Conservation (phyloP, 2,888 invertebrate genomes). For the Melikaiella ostensackeni region DNA sequence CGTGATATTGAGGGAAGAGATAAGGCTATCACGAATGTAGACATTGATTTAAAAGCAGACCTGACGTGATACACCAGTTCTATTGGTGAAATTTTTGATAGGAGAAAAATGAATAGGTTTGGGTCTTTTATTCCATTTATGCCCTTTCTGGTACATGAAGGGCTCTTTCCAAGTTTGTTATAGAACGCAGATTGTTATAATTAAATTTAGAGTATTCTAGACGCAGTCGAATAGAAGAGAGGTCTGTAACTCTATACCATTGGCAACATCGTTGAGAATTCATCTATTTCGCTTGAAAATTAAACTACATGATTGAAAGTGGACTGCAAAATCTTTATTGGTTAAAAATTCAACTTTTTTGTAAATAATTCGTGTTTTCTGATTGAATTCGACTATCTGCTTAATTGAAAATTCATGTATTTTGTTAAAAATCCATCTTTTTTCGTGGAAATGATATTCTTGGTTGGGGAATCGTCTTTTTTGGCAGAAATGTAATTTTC, state of each 20-base stretch:
- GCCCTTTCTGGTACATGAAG: neutral
- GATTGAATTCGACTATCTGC: too few species aligned
- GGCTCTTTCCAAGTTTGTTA: neutral
- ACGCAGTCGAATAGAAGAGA: conserved; percentile 35
- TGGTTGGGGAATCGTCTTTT: too few species aligned
- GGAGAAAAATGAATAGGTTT: neutral
- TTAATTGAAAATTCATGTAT: too few species aligned
- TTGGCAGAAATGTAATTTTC: too few species aligned
- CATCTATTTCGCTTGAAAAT: too few species aligned
- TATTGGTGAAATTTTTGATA: neutral
- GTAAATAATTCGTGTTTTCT: too few species aligned
- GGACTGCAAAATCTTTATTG: too few species aligned
- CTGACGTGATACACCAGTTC: conserved; percentile 5
- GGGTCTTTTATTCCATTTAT: neutral
- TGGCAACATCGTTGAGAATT: conserved; percentile 33
- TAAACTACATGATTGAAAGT: too few species aligned
- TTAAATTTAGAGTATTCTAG: conserved; percentile 26
- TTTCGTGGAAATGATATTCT: too few species aligned
- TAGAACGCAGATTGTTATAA: conserved; percentile 7
- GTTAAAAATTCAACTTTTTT: too few species aligned
- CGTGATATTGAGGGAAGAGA: conserved; percentile 18
- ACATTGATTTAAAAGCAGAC: conserved; percentile 27
- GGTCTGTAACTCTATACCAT: conserved; percentile 27
- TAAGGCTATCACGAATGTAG: conserved; percentile 25
- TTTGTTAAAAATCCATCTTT: too few species aligned